Percentiles rank a stretch among this genome's conserved stretches.
These are phyloP conservation scores for Virgularia gustaviana DNA, from an alignment of 92 coral and sea anemone species.

Conservation along the genomic window DNA sequence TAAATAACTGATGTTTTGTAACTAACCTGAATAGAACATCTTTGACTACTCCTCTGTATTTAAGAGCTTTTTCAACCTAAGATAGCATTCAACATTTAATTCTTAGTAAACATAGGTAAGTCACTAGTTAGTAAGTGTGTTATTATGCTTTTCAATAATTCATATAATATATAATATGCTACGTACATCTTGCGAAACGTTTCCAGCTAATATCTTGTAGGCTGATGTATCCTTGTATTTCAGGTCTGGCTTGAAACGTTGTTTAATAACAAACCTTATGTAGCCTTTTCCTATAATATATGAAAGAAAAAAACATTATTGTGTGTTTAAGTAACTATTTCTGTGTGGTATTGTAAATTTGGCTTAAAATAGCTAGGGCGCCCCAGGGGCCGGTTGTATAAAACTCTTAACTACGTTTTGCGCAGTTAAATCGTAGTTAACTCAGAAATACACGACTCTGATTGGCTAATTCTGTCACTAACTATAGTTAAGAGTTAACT, in stretches of 20 bases:
- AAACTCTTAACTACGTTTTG: too few species aligned
- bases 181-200: conserved; percentile 68
- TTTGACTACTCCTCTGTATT: conserved; percentile 18
- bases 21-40: conserved; percentile 37
- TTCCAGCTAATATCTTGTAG: conserved; percentile 81
- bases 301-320: not conserved
- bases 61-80: conserved; percentile 77
- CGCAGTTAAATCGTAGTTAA: too few species aligned
- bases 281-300: conserved; percentile 53
- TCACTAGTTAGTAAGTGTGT: not conserved
- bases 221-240: conserved; percentile 82
- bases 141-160: not conserved
- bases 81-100: not conserved
- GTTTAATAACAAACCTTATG: conserved; percentile 65
- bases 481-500: too few species aligned
- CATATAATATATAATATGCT: too few species aligned
- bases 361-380: too few species aligned
- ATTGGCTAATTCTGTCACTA: too few species aligned
- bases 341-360: too few species aligned
- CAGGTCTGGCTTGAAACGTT: conserved; percentile 67
- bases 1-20: too few species aligned
- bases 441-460: too few species aligned
- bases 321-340: too few species aligned
- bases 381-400: too few species aligned
- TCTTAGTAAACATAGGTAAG: not conserved